phyloP scores from a whole-genome alignment of 2,888 invertebrate genomes.

The Kuschelorhynchus macadamiae region DNA sequence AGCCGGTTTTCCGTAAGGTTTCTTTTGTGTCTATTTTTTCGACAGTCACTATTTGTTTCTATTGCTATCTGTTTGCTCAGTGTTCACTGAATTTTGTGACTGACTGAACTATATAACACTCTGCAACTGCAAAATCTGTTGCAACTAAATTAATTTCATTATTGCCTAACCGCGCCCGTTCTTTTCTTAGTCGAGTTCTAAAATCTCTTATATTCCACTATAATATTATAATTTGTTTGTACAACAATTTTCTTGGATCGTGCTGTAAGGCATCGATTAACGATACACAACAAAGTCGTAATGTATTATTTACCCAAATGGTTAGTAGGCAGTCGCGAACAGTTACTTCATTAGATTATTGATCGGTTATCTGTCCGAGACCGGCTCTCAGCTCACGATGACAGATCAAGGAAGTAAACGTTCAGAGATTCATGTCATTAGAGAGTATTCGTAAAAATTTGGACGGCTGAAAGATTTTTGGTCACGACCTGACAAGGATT shows the following conservation, averaged over 20 bases:
- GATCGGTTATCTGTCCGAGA: conserved; percentile 31
- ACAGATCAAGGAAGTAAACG: conserved; percentile 28
- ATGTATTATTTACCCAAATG: conserved; percentile 36
- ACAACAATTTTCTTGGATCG: conserved; percentile 26
- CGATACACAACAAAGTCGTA: conserved; percentile 21
- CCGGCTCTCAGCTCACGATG: conserved; percentile 19
- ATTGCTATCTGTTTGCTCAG: too few species aligned
- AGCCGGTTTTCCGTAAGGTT: too few species aligned
- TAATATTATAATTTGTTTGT: conserved; percentile 12
- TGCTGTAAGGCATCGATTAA: conserved; percentile 38
- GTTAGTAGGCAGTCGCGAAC: conserved; percentile 39
- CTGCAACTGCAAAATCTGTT: too few species aligned
- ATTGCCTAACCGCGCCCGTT: too few species aligned
- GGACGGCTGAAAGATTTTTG: conserved; percentile 1
- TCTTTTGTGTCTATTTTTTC: too few species aligned
- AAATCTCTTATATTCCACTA: background rate
- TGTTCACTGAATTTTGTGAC: too few species aligned
- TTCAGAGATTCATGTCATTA: conserved; percentile 14
- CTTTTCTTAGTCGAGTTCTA: background rate
- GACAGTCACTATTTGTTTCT: too few species aligned
- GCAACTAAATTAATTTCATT: too few species aligned
- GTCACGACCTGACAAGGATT: background rate
- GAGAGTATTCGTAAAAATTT: conserved; percentile 8
- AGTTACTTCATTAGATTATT: conserved; percentile 42
- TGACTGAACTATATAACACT: too few species aligned